These are phyloP conservation scores for Piezodorus guildinii DNA, from an alignment of 1,140 invertebrate genomes.

Conservation along the genomic window DNA sequence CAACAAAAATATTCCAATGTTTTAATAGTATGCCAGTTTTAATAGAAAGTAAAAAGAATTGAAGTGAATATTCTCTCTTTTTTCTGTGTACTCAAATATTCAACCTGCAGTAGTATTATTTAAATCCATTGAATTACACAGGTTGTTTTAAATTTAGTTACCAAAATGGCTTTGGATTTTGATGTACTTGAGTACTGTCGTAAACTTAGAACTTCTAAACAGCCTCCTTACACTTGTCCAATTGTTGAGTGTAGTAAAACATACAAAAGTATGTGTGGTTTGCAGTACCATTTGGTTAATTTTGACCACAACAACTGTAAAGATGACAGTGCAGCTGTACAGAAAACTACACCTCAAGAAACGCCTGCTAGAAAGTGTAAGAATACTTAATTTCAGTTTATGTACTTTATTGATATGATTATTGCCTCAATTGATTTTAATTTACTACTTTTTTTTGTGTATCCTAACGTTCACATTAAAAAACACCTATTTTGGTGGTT, in stretches of 20 bases:
- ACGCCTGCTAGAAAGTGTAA: not conserved
- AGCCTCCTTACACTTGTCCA: slow-evolving; percentile 75
- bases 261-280: slow-evolving; percentile 72
- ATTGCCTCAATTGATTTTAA: no score
- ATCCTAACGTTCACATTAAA: no score
- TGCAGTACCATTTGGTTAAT: slow-evolving; percentile 75
- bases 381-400: not conserved
- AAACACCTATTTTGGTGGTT: no score
- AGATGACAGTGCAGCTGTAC: slow-evolving; percentile 8
- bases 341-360: not conserved
- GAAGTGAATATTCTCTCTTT: no score
- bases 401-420: not conserved
- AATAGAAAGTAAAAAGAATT: no score
- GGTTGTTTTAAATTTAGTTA: not conserved
- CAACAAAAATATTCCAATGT: no score
- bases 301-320: slow-evolving; percentile 57
- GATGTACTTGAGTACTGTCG: slow-evolving; percentile 74
- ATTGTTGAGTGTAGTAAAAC: slow-evolving; percentile 69
- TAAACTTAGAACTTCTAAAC: slow-evolving; percentile 61
- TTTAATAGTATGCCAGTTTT: no score
- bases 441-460: no score
- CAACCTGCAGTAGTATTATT: no score
- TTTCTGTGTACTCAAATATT: no score
- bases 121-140: no score
- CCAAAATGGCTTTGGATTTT: slow-evolving; percentile 59